Evolutionary conservation across 2,888 invertebrate genomes (phyloP).

Genomic region (Parnassius smintheus): DNA sequence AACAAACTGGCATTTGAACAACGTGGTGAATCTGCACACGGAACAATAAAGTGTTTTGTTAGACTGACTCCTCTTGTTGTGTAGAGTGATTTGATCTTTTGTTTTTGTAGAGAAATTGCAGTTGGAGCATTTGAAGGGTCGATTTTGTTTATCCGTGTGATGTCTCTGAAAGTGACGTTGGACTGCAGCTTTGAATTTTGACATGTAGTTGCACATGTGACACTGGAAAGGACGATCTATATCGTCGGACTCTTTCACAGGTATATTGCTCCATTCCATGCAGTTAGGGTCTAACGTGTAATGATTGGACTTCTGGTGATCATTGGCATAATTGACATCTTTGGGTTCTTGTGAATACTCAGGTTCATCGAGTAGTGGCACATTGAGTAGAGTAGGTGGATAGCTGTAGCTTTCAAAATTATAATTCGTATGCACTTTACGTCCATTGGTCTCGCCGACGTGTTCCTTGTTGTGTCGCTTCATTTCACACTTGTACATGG

Average conservation of each 20-base stretch:
- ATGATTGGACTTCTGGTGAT: conserved; percentile 37
- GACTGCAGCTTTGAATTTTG: conserved; percentile 60
- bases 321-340: conserved; percentile 12
- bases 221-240: conserved; percentile 56
- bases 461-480: conserved; percentile 52
- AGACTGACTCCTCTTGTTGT: conserved; percentile 56
- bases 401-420: not conserved
- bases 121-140: conserved; percentile 59
- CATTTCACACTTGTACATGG: conserved; percentile 51
- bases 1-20: conserved; percentile 53
- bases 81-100: conserved; percentile 60
- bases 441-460: conserved; percentile 33
- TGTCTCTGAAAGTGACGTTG: conserved; percentile 62
- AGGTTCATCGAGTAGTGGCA: not conserved
- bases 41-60: conserved; percentile 40
- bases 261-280: conserved; percentile 54
- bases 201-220: conserved; percentile 50
- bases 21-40: conserved; percentile 46
- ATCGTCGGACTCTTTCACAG: conserved; percentile 48
- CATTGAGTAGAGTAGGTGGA: not conserved
- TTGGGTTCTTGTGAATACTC: not conserved
- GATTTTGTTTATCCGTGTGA: conserved; percentile 50
- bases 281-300: conserved; percentile 49
- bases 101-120: conserved; percentile 67
- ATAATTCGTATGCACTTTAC: not conserved